Evolutionary conservation across 2,113 vertebrate species (phyloP), one percentile per base, ranked within the genome.

Genomic region (Bufo gargarizans): DNA sequence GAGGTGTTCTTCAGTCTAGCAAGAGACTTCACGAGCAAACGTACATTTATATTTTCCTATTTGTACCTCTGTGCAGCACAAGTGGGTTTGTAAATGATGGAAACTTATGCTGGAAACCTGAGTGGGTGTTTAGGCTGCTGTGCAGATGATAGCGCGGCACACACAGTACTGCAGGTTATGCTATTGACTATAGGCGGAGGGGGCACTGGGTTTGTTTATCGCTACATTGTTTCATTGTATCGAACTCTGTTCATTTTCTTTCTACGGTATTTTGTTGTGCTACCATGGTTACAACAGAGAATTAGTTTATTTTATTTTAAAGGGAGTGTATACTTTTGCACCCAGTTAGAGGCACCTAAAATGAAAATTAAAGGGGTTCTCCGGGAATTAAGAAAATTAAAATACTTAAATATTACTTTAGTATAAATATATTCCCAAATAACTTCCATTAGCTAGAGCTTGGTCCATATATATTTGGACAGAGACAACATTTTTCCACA

Each of bases 61-160:
- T 56, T 33, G 14, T 45, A 22, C 50, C 45, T 55, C n/a, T 10
- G 20, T 50, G 16, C 6, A 76, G 72, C 72, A 77, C 20, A 78
- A 12, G 19, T 22, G 20, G n/a, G 19, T 55, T 14, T 55, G 53
- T n/a, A 55, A 78, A 78, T 20, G 50, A n/a, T 7, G 49, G 19
- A 55, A 55, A 56, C 53, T 79, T 7, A 22, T 55, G 50, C 14
- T n/a, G 55, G 50, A 4, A 55, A 20, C 20, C 20, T 79, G 53
- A 79, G 77, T 55, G 76, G n/a, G 77, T 55, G 77, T 79, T 79
- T n/a, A 78, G 22, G 22, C 65, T 77, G 47, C 47, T n/a, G 47
- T 77, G 55, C 20, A 55, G 49, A 78, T 78, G 76, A 78, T 22
- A 78, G 22, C 20, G 22, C 3, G 20, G 76, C 19, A 19, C 47